These are phyloP conservation scores for Pasiphila rectangulata DNA, from an alignment of 2,888 invertebrate genomes.

Conservation along the genomic window DNA sequence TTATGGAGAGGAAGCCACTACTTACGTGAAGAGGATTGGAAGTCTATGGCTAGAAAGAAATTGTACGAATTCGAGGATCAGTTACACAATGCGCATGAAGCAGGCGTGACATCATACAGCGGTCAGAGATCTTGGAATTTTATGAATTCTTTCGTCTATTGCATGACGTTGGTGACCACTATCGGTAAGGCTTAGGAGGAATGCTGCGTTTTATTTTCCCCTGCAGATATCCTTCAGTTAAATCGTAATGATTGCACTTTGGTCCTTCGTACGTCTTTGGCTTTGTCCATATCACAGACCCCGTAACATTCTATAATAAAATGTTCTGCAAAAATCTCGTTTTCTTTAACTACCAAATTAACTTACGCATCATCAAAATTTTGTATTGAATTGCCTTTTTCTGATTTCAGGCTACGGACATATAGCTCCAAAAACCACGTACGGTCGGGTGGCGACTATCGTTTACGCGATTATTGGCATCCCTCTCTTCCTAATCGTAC, in stretches of 20 bases:
- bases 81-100: conserved; percentile 90
- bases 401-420: conserved; percentile 94
- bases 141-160: conserved; percentile 92
- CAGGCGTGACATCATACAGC: conserved; percentile 91
- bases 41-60: conserved; percentile 89
- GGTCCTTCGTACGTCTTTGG: neutral
- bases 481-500: conserved; percentile 94
- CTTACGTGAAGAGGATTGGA: conserved; percentile 94
- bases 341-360: conserved; percentile 11
- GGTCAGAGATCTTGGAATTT: conserved; percentile 94
- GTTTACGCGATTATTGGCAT: conserved; percentile 97
- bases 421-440: conserved; percentile 93
- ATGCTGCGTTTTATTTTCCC: conserved; percentile 2
- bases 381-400: neutral
- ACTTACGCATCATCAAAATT: neutral
- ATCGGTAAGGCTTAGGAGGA: conserved; percentile 85
- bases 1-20: conserved; percentile 91
- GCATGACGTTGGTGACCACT: conserved; percentile 92
- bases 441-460: conserved; percentile 93
- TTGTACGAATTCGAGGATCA: conserved; percentile 93
- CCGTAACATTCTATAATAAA: conserved; percentile 10
- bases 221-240: neutral
- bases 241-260: neutral
- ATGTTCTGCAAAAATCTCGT: neutral
- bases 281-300: neutral